phyloP scores from a whole-genome alignment of 1,140 invertebrate species.

The Hirudo medicinalis region DNA sequence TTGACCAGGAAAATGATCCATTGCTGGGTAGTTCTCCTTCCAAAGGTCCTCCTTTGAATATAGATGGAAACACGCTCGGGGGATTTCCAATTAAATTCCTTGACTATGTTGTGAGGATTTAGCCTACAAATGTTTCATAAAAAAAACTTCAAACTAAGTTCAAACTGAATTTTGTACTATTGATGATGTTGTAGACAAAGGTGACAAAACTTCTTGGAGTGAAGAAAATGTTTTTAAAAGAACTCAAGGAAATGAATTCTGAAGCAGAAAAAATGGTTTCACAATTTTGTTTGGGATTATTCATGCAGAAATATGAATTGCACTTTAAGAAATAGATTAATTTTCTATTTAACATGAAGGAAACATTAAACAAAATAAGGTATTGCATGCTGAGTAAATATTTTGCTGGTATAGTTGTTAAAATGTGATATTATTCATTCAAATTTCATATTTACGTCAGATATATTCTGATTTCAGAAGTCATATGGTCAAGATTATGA shows the following conservation, averaged over 20 bases:
- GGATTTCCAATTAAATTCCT: slow-evolving; percentile 71
- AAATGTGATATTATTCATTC: neutral
- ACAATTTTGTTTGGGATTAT: neutral
- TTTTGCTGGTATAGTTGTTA: neutral
- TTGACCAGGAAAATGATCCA: slow-evolving; percentile 41
- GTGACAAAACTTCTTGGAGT: slow-evolving; percentile 69
- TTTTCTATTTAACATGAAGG: neutral
- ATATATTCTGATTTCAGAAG: slow-evolving; percentile 39
- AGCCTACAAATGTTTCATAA: neutral
- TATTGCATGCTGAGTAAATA: neutral
- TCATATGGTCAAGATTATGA: slow-evolving; percentile 58
- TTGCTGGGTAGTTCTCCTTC: slow-evolving; percentile 41
- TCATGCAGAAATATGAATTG: too few species aligned
- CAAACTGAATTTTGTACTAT: slow-evolving; percentile 20
- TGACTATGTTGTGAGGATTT: slow-evolving; percentile 59
- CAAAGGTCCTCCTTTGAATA: slow-evolving; percentile 32
- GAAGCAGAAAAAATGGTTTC: slow-evolving; percentile 62
- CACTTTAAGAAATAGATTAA: too few species aligned
- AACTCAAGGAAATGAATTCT: slow-evolving; percentile 72
- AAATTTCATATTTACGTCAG: neutral
- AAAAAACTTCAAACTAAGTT: neutral
- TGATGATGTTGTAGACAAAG: slow-evolving; percentile 40
- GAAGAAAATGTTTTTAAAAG: slow-evolving; percentile 67
- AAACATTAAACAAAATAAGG: neutral
- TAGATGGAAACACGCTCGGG: slow-evolving; percentile 51